Evolutionary conservation across 2,797 vertebrate genomes (phyloP), one percentile per base, ranked within the genome.

Genomic region (Oophaga sylvatica): DNA sequence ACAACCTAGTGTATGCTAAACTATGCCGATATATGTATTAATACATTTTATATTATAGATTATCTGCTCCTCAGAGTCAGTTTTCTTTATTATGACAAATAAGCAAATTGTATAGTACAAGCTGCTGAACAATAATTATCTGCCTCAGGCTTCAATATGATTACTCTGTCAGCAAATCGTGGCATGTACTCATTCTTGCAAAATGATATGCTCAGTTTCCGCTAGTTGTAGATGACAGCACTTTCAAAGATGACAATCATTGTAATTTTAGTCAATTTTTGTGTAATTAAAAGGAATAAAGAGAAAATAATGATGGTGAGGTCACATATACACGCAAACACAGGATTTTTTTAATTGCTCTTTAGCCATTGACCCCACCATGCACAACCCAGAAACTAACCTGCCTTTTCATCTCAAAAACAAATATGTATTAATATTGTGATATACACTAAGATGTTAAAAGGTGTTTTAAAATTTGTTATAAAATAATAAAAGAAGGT

Each of bases 111-210:
- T 45, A 84, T 85, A 31, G 60, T 67, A 82, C 75, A 81, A 63
- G 57, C 35, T 31, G 26, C 70, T 11, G 12, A 22, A 81, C 70
- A n/a, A 29, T 76, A 76, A 59, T 48, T 75, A n/a, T 62, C 22
- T 87, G 86, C 86, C 80, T 59, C 35, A 13, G 73, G 86, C 86
- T 35, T 63, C 22, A 77, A 87, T 41, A 87, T 82, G 82, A 87
- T 87, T 67, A 87, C 60, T 76, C 20, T 76, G 79, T 73, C 70
- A 87, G 41, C 80, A 65, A 81, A 76, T 81, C 41, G 41, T 26
- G 13, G 29, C 20, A 57, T 31, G 76, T 62, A 76, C 71, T 59
- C 70, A 57, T 81, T 67, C 70, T 77, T 77, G 45, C 31, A 75
- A 81, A 76, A 53, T 60, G 19, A 81, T 81, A 60, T 65, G 70